Conservation (phyloP, 1,140 invertebrate species). For the Olivierus martensii region DNA sequence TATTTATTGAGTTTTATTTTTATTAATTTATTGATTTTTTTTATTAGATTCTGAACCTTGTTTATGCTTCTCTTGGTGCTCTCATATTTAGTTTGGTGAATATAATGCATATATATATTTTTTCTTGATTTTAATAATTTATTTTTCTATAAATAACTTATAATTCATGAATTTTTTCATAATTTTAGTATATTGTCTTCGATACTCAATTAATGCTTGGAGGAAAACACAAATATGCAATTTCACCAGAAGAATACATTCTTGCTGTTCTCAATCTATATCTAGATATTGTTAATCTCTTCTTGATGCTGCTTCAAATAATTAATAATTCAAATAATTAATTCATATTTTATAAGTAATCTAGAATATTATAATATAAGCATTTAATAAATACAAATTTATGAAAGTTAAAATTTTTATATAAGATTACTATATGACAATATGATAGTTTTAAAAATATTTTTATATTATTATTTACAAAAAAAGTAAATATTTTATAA, state of each 20-base stretch:
- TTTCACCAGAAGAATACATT: slow-evolving; percentile 61
- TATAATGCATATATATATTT: slow-evolving; percentile 3
- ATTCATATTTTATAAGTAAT: no score
- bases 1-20: no score
- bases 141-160: neutral
- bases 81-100: slow-evolving; percentile 53
- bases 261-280: slow-evolving; percentile 68
- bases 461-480: no score
- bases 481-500: no score
- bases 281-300: slow-evolving; percentile 73
- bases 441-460: no score
- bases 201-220: slow-evolving; percentile 93
- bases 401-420: no score
- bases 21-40: no score
- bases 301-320: slow-evolving; percentile 62
- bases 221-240: slow-evolving; percentile 29
- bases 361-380: no score
- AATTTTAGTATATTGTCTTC: slow-evolving; percentile 56
- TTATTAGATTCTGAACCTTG: slow-evolving; percentile 41
- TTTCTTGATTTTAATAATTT: neutral
- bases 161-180: slow-evolving; percentile 11
- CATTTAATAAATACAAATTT: no score
- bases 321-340: slow-evolving; percentile 23
- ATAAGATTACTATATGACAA: no score
- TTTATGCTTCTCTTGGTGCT: slow-evolving; percentile 70